Evolutionary conservation across 1,140 invertebrate genomes (phyloP).

Genomic region (Macrostomum lignano): DNA sequence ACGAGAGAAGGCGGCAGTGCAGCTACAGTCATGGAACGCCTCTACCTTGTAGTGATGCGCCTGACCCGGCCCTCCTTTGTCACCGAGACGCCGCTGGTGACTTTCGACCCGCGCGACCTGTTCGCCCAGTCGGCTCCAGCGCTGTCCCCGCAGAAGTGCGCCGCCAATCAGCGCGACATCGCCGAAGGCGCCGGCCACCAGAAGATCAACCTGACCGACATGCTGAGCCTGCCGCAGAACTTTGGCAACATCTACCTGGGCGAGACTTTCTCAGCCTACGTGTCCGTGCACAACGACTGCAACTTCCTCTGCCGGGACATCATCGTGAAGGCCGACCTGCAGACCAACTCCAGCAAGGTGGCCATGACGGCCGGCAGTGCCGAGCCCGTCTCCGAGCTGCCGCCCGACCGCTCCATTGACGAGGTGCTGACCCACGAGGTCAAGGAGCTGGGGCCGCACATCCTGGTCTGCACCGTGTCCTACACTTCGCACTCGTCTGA

Average conservation of each 20-base stretch:
- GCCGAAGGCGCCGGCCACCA: no score
- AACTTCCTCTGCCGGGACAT: conserved; percentile 32
- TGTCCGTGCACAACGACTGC: conserved; percentile 82
- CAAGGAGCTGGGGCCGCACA: conserved; percentile 82
- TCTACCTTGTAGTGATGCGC: no score
- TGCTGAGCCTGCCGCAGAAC: no score
- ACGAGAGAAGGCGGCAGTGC: no score
- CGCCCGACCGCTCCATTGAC: conserved; percentile 57
- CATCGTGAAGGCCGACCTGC: conserved; percentile 33
- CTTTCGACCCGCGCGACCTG: no score
- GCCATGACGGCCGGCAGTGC: conserved; percentile 34
- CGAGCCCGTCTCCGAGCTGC: conserved; percentile 35
- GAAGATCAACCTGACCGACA: no score
- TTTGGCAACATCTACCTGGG: conserved; percentile 52
- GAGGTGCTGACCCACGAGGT: conserved; percentile 89
- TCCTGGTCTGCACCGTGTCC: conserved; percentile 78
- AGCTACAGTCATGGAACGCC: no score
- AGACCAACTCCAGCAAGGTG: conserved; percentile 59
- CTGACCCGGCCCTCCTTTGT: no score
- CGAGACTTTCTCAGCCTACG: conserved; percentile 85
- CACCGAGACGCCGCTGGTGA: no score
- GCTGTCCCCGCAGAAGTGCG: no score
- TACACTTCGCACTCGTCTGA: conserved; percentile 42
- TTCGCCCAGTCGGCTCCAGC: no score
- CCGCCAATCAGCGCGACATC: no score